These are phyloP conservation scores for Thaumatotibia leucotreta DNA, from an alignment of 1,140 invertebrate genomes.

Conservation along the genomic window DNA sequence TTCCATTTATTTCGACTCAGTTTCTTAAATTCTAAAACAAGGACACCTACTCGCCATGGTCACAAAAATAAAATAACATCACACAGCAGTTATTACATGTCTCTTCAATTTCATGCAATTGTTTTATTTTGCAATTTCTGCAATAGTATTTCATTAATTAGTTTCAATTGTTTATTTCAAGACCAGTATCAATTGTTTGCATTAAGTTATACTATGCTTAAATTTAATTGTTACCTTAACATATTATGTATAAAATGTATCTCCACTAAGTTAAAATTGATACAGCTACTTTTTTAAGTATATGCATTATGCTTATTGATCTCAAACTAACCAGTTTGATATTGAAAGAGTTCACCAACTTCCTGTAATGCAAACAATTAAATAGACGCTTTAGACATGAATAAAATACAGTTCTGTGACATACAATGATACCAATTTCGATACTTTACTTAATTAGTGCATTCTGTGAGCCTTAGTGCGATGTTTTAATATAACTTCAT, in stretches of 20 bases:
- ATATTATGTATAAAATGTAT: conserved; percentile 17
- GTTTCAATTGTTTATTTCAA: background rate
- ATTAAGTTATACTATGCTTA: conserved; percentile 2
- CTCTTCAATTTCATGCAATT: background rate
- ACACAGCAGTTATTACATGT: conserved; percentile 1
- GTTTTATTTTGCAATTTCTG: background rate
- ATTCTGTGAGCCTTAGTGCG: background rate
- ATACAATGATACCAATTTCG: background rate
- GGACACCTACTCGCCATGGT: conserved; percentile 27
- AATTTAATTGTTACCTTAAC: background rate
- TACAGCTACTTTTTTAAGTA: conserved; percentile 53
- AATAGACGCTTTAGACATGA: conserved; percentile 32
- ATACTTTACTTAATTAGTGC: background rate
- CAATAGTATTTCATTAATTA: background rate
- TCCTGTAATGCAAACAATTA: conserved; percentile 72
- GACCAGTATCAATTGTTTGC: conserved; percentile 6
- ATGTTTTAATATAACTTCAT: background rate
- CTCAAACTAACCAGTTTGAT: conserved; percentile 53
- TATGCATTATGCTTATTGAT: conserved; percentile 47
- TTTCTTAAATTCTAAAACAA: conserved; percentile 46
- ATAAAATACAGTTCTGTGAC: background rate
- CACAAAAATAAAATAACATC: conserved; percentile 7
- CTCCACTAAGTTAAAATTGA: conserved; percentile 53
- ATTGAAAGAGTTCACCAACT: conserved; percentile 70
- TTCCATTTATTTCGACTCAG: conserved; percentile 61